A percentile compares a stretch with the other conserved stretches of the same genome.
These are phyloP conservation scores for Adelphocoris suturalis DNA, from an alignment of 2,888 invertebrate species.

Conservation along the genomic window DNA sequence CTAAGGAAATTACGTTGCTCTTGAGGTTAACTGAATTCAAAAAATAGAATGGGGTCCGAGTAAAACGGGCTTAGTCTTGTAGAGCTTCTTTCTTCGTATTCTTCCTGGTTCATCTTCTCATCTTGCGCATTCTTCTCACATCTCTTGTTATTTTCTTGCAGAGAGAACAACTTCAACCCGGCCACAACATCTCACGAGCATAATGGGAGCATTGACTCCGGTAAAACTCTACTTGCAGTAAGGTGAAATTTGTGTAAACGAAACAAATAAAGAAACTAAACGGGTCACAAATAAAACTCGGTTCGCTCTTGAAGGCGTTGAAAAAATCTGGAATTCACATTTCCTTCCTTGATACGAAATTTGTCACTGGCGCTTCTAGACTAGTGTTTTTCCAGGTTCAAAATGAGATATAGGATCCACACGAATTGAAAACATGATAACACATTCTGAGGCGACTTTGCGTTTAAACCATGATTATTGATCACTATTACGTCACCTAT, in stretches of 20 bases:
- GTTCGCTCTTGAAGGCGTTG: conserved; percentile 3
- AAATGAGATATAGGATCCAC: neutral
- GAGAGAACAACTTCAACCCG: neutral
- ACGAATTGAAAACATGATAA: neutral
- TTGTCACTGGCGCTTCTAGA: conserved; percentile 41
- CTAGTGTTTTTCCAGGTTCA: neutral
- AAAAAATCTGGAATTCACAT: conserved; percentile 70
- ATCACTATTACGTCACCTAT: conserved; percentile 15
- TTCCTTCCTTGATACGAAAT: conserved; percentile 72
- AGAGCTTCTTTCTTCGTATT: conserved; percentile 26
- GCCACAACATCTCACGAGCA: conserved; percentile 26
- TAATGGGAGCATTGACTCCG: neutral
- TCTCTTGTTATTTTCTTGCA: neutral
- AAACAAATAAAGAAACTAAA: neutral
- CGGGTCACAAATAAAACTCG: neutral
- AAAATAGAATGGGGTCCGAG: conserved; percentile 15
- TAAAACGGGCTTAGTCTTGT: conserved; percentile 18
- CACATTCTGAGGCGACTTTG: conserved; percentile 57
- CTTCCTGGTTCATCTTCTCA: conserved; percentile 36
- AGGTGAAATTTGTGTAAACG: conserved; percentile 3
- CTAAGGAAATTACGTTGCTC: conserved; percentile 18
- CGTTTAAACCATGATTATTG: neutral
- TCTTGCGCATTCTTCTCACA: conserved; percentile 34
- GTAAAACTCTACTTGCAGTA: neutral
- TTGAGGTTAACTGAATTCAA: conserved; percentile 21